Evolutionary conservation across 2,113 vertebrate species (phyloP), one percentile per base, ranked within the genome.

Genomic region (Sinocyclocheilus rhinocerous): DNA sequence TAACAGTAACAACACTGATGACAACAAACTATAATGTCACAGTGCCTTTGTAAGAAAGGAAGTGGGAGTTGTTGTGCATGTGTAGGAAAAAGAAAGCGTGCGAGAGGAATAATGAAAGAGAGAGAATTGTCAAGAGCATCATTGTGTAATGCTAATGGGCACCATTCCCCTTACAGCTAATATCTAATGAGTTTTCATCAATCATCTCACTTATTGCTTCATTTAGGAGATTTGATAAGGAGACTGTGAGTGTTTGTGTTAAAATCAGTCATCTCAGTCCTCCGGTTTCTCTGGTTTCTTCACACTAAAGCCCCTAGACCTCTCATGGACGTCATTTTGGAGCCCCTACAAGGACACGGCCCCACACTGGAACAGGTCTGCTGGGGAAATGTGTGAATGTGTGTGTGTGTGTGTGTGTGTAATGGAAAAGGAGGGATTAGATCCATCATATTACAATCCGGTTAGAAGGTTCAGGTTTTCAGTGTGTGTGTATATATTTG

Each of bases 301-400:
- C 83, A 78, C 85, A 85, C 83, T 65, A 33, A 85, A 61, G 29
- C 59, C 78, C 39, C 79, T 50, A 87, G 79, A 85, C 69, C 83
- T 81, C 85, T 87, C 5, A 70, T 83, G 77, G 79, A 85, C 87
- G 89, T 90, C 89, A 90, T 85, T 85, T 73, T 84, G 87, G 83
- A 78, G 48, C 84, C 63, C 76, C 24, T 81, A 81, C 50, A 82
- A 72, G 82, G 81, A 55, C 70, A 77, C n/a, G 2, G 76, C 67
- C 69, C 50, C 70, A 52, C 61, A 18, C 39, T 67, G 65, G 76
- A 33, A 52, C 76, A 84, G 12, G 24, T 84, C 88, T 72, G 11
- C 59, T 39, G 81, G 36, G 80, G 8, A 69, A 82, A 52, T 59
- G 70, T 39, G 70, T 76, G 76, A 57, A 13, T 79, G 57, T 76